Evolutionary conservation across 2,113 vertebrate genomes (phyloP), one percentile per base, ranked within the genome.

Genomic region (Bambusicola thoracicus): DNA sequence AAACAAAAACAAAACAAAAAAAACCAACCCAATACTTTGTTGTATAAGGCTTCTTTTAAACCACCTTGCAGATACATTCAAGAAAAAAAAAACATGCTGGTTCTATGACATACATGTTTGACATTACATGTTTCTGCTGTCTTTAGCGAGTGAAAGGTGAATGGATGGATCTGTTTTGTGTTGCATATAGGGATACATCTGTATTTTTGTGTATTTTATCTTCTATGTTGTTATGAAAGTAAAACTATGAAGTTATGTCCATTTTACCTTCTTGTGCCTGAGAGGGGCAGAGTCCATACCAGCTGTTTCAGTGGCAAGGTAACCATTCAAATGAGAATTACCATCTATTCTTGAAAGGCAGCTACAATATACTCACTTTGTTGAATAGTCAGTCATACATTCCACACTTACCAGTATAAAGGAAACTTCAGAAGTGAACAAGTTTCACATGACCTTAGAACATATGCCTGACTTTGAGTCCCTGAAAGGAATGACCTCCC

Each of bases 401-500:
- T 93, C 93, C 89, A 81, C 44, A 13, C 70, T 85, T 17, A 30
- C 22, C 56, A 62, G 67, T 10, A 89, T 49, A 91, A 94, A 44
- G 73, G 59, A 59, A 80, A 87, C 90, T 76, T 77, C 73, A 36
- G 43, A 70, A 80, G 77, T 12, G 48, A 87, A 32, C n/a, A 40
- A 59, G 81, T 86, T 95, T 88, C 91, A 88, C 95, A 92, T 76
- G 95, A 90, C 95, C 91, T 78, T 48, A 59, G 70, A 43, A 36
- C 61, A 51, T 36, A 59, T 0, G 65, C 30, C 88, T n/a, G 91
- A 81, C 79, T 69, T 84, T 38, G 83, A 81, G 89, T 12, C 44
- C 67, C 79, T 85, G 51, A 30, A 67, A 94, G 83, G 63, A 70
- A 8, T 68, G 83, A 90, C 83, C 93, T 75, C 56, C 61, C 21